Base-by-base conservation (phyloP, 2,797 vertebrate species). In the Sandelia bainsii region DNA sequence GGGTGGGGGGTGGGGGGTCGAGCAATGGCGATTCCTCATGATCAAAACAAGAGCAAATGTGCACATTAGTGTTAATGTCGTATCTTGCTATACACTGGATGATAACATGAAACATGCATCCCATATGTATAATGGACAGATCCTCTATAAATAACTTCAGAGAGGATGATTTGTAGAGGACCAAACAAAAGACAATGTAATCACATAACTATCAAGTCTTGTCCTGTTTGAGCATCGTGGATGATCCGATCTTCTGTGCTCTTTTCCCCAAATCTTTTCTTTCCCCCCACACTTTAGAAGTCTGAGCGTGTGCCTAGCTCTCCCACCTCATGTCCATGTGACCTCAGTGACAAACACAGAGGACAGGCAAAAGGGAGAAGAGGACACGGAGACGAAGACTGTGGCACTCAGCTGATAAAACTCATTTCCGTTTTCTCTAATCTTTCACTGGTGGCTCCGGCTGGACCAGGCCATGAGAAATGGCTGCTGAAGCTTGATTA, bases 21-120 rank as follows among this genome's bases (percentile, higher is more conserved):
- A 8, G 16, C 25, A 53, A 61, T 14, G 69, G 62, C 70, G 77
- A 27, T 68, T 86, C 69, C 67, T 85, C 63, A 52, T 86, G 84
- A 90, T 90, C 77, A 82, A 87, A 90, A 82, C 40, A 20, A 83
- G 71, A 85, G 83, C 81, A 89, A 88, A 86, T 81, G 67, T 72
- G 77, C 62, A 72, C 83, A 85, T 81, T 76, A 83, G 73, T 4
- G 1, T 72, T 1, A 32, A 34, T 40, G 48, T 85, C 66, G 51
- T 50, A 20, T 54, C n/a, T 52, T 27, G 48, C 54, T 62, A 17
- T 45, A 23, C 34, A 59, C 64, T 65, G 50, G 22, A 56, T 59
- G 64, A 80, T 57, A 39, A 62, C 81, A 67, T 50, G 29, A 63
- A 62, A 42, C 50, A 34, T 11, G 16, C 20, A 65, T 61, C 62